Evolutionary conservation across 2,888 invertebrate species (phyloP), one percentile per base, ranked within the genome.

Genomic region (Cataglyphis altisquamis): DNA sequence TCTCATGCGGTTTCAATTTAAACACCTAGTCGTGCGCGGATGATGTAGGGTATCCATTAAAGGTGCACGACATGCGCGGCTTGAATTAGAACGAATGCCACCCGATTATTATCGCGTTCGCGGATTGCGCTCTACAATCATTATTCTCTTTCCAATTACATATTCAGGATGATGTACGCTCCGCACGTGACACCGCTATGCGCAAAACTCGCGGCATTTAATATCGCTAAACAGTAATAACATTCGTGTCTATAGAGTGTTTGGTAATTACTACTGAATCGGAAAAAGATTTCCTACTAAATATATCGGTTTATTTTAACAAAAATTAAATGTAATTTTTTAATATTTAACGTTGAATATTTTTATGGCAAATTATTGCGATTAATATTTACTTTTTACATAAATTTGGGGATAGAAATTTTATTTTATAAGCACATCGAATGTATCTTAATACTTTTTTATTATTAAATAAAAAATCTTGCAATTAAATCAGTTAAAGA

Each of bases 1-100:
- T 67, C 82, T 66, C 84, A 36, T 57, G 63, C 48, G 86, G 72
- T 86, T 87, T 84, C 80, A 84, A 85, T 88, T 88, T 88, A 82
- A 85, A 48, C 83, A 60, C 57, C 48, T 72, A 68, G 68, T 68
- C 68, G 68, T 60, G 63, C 29, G 64, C 66, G 52, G 57, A 74
- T 68, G 72, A 86, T 84, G 60, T 74, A 75, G 80, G 32, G 45
- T 77, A 41, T 55, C 80, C 73, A 86, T 86, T 87, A 86, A 87
- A 86, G 57, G 66, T 80, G 45, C 74, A 82, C 70, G 68, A 78
- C 12, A 68, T 60, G 67, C 77, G 36, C 60, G 45, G n/a, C 45
- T 80, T 45, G 70, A 80, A 70, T 80, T 80, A 80, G 60, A 80
- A 78, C 68, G 57, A 78, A 78, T 68, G 15, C 32, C 78, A 68